Evolutionary conservation across 2,113 vertebrate species (phyloP), one percentile per base, ranked within the genome.

Genomic region (Trachemys scripta): DNA sequence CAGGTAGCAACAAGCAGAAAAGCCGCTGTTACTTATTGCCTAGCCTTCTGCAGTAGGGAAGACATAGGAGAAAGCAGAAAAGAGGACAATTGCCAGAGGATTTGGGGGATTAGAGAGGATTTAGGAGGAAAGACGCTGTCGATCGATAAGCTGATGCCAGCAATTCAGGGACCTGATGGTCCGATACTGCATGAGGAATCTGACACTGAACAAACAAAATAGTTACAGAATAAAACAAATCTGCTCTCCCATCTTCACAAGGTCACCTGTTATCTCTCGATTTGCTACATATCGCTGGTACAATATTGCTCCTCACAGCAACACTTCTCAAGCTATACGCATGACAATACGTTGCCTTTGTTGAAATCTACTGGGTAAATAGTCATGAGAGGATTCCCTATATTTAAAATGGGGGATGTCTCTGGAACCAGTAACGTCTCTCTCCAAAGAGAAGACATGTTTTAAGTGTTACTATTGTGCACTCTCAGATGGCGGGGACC

Each of bases 71-170:
- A 95, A 25, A 82, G 17, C 47, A 82, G 45, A 49, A 35, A 89
- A 94, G 88, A 95, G 65, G 38, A 93, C 20, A 93, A 82, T 2
- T 19, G 90, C 87, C 24, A 45, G 89, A 80, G 56, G n/a, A 59
- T 90, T 96, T 81, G 75, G 54, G 91, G 72, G 76, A 92, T 96
- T 93, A 95, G 24, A 31, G 20, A 3, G 6, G 69, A 93, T 95
- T 95, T 92, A 90, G 79, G 57, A 84, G 57, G 56, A 95, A 94
- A 95, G 78, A 24, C 25, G 85, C 10, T 75, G 8, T 31, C 81
- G 11, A 87, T 42, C 80, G 35, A 50, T 72, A 72, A 96, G 79
- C 20, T 86, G 90, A 6, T 89, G 53, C 75, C 47, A 95, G 84
- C 45, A 89, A 89, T 90, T 50, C 85, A 56, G 85, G 90, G 82